These are phyloP conservation scores for Ictalurus punctatus DNA, from an alignment of 2,113 vertebrate genomes.

Conservation along the genomic window DNA sequence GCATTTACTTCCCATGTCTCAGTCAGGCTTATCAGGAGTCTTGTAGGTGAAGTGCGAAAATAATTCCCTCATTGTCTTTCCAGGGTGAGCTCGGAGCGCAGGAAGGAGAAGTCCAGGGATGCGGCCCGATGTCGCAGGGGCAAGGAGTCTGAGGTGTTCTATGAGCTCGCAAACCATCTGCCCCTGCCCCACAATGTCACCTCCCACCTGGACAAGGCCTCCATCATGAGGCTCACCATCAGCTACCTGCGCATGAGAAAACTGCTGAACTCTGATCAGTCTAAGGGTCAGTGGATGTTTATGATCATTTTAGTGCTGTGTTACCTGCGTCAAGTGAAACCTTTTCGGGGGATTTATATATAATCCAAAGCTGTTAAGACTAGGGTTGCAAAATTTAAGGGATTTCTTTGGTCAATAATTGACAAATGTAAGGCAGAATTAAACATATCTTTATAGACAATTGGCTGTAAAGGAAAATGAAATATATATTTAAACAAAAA, in stretches of 20 bases:
- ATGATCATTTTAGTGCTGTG: neutral
- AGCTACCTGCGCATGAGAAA: constrained; percentile 93
- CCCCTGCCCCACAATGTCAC: constrained; percentile 93
- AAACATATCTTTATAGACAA: neutral
- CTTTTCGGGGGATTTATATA: neutral
- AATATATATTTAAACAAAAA: neutral
- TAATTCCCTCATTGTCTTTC: neutral
- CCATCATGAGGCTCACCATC: constrained; percentile 94
- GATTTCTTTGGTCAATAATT: neutral
- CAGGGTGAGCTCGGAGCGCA: constrained; percentile 60
- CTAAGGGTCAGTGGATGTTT: neutral
- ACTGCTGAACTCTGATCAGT: constrained; percentile 48
- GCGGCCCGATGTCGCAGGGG: constrained; percentile 91
- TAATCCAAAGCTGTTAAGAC: neutral
- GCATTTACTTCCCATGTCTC: neutral
- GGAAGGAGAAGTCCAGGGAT: constrained; percentile 96
- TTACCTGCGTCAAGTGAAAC: neutral
- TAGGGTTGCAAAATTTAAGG: neutral
- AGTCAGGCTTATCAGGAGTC: neutral
- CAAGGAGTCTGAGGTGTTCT: constrained; percentile 97
- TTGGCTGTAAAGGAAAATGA: neutral
- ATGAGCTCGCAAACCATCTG: constrained; percentile 92
- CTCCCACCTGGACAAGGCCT: constrained; percentile 95
- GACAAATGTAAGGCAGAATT: neutral
- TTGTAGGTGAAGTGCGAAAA: neutral